These are phyloP conservation scores for Crossaster papposus DNA, from an alignment of 53 echinoderm and acorn worm species.

Conservation along the genomic window DNA sequence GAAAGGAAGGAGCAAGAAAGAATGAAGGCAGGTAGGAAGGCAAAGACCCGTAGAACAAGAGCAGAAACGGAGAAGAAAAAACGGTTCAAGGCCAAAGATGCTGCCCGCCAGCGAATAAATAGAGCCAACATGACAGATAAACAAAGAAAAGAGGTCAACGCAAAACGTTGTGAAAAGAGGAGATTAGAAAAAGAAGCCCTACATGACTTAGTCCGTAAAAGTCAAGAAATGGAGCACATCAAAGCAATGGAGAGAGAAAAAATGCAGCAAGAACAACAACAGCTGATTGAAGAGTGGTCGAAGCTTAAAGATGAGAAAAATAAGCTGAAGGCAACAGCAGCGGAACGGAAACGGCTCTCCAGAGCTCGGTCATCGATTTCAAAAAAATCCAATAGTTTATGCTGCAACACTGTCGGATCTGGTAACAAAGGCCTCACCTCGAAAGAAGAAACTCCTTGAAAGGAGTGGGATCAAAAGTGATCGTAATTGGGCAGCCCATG, in stretches of 20 bases:
- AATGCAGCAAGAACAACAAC: constrained; percentile 29
- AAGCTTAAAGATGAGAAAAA: constrained; percentile 36
- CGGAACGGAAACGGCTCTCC: constrained; percentile 59
- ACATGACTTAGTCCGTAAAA: not conserved
- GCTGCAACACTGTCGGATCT: constrained; percentile 48
- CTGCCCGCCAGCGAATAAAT: constrained; percentile 42
- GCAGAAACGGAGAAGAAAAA: constrained; percentile 55
- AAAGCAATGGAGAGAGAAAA: constrained; percentile 24
- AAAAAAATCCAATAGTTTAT: constrained; percentile 48
- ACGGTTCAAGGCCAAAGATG: constrained; percentile 58
- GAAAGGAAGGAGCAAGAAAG: constrained; percentile 25
- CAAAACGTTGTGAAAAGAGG: constrained; percentile 39
- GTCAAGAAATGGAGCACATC: constrained; percentile 35
- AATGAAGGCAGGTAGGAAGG: constrained; percentile 10
- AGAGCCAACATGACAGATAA: constrained; percentile 39
- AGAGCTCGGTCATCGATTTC: constrained; percentile 61
- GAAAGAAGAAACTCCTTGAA: constrained; percentile 49
- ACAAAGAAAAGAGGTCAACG: not conserved
- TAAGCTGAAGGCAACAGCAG: constrained; percentile 19
- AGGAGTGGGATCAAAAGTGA: constrained; percentile 33
- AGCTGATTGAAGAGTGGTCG: constrained; percentile 57
- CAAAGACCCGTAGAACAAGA: constrained; percentile 27
- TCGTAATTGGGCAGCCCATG: constrained; percentile 34
- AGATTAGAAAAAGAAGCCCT: constrained; percentile 29
- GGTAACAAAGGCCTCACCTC: constrained; percentile 56